Percentiles rank a stretch among this genome's conserved stretches.
Evolutionary conservation across 2,113 vertebrate genomes (phyloP).

Genomic region (Arvicanthis niloticus): DNA sequence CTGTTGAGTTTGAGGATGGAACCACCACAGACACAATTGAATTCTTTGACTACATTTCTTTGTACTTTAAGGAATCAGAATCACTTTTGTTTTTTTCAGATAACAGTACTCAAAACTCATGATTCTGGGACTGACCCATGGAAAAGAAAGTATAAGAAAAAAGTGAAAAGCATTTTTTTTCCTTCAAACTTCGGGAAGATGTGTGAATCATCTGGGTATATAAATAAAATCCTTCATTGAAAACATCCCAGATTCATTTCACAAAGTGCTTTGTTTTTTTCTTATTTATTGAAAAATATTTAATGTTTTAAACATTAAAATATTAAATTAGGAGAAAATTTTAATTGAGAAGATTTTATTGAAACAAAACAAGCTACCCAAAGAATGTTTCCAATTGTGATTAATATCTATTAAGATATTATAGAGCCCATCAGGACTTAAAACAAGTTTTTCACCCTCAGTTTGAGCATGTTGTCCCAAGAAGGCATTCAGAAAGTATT

Average conservation of each 20-base stretch:
- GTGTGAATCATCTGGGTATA: background rate
- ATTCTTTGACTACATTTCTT: slow-evolving; percentile 20
- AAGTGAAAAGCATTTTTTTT: slow-evolving; percentile 13
- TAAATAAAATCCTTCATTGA: background rate
- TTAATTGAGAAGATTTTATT: background rate
- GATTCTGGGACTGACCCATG: background rate
- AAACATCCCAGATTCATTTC: slow-evolving; percentile 1
- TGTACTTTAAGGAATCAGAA: background rate
- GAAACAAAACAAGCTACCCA: background rate
- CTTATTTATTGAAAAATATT: background rate
- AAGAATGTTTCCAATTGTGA: background rate
- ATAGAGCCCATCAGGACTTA: background rate
- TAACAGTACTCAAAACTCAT: background rate
- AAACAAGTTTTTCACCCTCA: background rate
- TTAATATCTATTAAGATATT: background rate
- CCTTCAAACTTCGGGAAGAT: slow-evolving; percentile 16
- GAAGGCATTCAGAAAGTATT: background rate
- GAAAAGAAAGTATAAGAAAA: slow-evolving; percentile 32
- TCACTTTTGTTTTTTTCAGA: slow-evolving; percentile 43
- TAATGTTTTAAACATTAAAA: background rate
- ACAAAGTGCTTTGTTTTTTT: background rate
- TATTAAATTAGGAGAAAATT: slow-evolving; percentile 8
- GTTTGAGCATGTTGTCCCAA: background rate
- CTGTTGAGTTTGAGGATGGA: background rate
- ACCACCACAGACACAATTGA: background rate